These are phyloP conservation scores for Indicator indicator DNA, from an alignment of 2,113 vertebrate genomes.

Conservation along the genomic window DNA sequence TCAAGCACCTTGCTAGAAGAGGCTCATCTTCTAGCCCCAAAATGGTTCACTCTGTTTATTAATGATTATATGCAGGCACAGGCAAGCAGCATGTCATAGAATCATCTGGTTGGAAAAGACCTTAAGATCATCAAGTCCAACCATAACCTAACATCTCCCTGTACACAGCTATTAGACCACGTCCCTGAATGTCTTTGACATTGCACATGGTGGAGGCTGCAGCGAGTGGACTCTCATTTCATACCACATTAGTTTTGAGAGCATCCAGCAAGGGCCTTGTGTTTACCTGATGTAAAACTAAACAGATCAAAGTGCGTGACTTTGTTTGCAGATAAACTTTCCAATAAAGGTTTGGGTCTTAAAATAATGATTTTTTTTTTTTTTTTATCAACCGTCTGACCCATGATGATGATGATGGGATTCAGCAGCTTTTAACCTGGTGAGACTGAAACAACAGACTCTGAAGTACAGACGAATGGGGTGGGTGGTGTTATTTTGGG, in stretches of 20 bases:
- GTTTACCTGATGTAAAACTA: neutral
- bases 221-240: neutral
- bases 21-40: accelerated
- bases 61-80: neutral
- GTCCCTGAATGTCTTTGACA: neutral
- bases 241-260: neutral
- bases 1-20: neutral
- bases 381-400: constrained; percentile 50
- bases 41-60: neutral
- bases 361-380: neutral
- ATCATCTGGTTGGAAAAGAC: too few species aligned
- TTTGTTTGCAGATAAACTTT: neutral
- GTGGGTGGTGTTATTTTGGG: neutral
- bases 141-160: too few species aligned
- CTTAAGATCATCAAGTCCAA: too few species aligned
- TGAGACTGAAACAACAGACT: neutral
- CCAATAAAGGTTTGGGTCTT: neutral
- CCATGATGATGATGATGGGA: neutral
- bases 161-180: too few species aligned
- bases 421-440: neutral
- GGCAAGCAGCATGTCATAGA: neutral
- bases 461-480: neutral
- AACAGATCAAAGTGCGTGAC: neutral
- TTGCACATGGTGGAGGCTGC: accelerated
- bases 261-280: neutral